Percentiles rank a stretch among this genome's conserved stretches.
Conservation (phyloP, 2,797 vertebrate genomes). For the Coluber constrictor region DNA sequence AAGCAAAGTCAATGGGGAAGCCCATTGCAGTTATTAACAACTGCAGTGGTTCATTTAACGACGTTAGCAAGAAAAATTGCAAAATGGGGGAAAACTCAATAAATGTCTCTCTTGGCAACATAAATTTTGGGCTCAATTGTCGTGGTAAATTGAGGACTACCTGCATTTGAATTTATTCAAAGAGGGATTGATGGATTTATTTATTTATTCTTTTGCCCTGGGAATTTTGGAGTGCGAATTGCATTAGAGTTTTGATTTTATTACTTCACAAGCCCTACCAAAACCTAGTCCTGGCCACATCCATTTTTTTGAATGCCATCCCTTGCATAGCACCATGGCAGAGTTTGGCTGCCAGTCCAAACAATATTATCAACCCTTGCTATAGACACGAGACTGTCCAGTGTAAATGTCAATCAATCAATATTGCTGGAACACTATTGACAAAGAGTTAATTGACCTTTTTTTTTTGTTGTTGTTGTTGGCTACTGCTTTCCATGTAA, state of each 20-base stretch:
- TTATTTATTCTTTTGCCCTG: not conserved
- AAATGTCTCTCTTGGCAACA: not conserved
- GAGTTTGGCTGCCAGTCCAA: not conserved
- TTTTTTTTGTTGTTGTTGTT: not conserved
- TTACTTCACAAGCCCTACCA: not conserved
- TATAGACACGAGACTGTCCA: not conserved
- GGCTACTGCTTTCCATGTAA: conserved; percentile 10
- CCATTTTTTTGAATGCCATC: not conserved
- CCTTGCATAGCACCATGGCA: not conserved
- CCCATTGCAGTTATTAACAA: too few species aligned
- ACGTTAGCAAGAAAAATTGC: not conserved
- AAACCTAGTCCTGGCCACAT: not conserved
- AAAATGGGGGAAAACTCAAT: not conserved
- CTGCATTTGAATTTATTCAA: not conserved
- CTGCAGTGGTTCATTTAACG: too few species aligned
- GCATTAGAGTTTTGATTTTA: not conserved
- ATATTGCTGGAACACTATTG: not conserved
- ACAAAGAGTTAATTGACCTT: not conserved
- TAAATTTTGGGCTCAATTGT: not conserved
- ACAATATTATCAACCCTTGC: not conserved
- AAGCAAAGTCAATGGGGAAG: not conserved
- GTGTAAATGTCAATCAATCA: not conserved
- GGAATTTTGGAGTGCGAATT: not conserved
- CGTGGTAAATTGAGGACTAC: not conserved
- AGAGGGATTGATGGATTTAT: not conserved